Evolutionary conservation across 2,113 vertebrate genomes (phyloP).

Genomic region (Embiotoca jacksoni): DNA sequence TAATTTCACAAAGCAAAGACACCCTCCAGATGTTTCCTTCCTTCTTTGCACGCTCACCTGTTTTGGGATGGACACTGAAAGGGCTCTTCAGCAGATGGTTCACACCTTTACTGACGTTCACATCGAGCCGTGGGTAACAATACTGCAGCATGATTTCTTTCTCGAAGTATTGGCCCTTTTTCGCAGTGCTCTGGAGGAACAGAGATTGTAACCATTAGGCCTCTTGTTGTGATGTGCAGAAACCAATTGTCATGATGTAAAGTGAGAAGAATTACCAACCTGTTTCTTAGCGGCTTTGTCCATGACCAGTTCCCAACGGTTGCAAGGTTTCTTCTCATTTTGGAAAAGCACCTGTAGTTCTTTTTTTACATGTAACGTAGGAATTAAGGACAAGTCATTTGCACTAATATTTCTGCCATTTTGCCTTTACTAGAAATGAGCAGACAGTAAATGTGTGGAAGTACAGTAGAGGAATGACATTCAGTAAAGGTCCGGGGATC

Average conservation of each 20-base stretch:
- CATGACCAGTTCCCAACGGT: slow-evolving; percentile 87
- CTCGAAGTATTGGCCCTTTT: slow-evolving; percentile 75
- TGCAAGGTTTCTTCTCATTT: slow-evolving; percentile 81
- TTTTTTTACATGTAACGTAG: slow-evolving; percentile 83
- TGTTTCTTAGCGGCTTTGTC: slow-evolving; percentile 52
- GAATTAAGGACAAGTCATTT: slow-evolving; percentile 74
- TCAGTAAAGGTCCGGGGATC: too few species aligned
- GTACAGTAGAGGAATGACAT: too few species aligned
- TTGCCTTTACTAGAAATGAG: not conserved
- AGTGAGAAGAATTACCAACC: slow-evolving; percentile 51
- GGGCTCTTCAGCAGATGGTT: slow-evolving; percentile 97
- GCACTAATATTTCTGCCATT: not conserved
- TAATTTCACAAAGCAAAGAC: too few species aligned
- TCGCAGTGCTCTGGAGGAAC: slow-evolving; percentile 24
- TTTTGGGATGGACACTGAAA: slow-evolving; percentile 98
- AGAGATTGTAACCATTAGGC: not conserved
- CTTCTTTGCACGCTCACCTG: slow-evolving; percentile 79
- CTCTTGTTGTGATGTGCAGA: not conserved
- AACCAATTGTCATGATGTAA: not conserved
- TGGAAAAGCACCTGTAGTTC: slow-evolving; percentile 80
- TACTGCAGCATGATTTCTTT: slow-evolving; percentile 96
- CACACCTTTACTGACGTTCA: slow-evolving; percentile 96
- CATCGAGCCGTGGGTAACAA: slow-evolving; percentile 95
- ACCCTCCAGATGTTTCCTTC: too few species aligned
- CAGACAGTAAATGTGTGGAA: too few species aligned